A percentile compares a stretch with the other conserved stretches of the same genome.
Evolutionary conservation across 2,888 invertebrate genomes (phyloP).

Genomic region (Cecidostiba fungosa): DNA sequence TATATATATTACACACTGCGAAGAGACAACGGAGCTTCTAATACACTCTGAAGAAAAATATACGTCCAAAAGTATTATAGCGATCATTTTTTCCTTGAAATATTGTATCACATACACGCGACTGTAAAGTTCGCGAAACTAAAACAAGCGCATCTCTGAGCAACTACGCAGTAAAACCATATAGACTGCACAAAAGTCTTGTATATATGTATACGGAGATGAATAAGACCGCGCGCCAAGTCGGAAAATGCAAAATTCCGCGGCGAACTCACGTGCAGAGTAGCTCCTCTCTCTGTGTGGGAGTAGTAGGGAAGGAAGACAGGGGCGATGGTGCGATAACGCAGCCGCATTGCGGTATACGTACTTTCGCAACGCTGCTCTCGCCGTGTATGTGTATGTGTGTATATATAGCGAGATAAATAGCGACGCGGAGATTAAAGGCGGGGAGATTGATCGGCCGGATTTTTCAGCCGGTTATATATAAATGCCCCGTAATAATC

Average conservation of each 20-base stretch:
- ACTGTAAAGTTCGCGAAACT: too few relatives aligned
- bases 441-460: conserved; percentile 1
- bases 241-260: conserved; percentile 50
- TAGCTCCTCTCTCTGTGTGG: not conserved
- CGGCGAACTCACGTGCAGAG: not conserved
- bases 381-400: not conserved
- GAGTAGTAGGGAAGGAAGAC: not conserved
- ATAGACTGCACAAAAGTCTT: not conserved
- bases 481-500: not conserved
- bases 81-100: not conserved
- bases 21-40: not conserved
- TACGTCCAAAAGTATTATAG: not conserved
- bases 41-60: too few relatives aligned
- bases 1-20: not conserved
- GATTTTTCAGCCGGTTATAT: not conserved
- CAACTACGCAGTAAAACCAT: not conserved
- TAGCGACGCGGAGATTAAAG: conserved; percentile 19
- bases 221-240: conserved; percentile 35
- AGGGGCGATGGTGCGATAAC: conserved; percentile 73
- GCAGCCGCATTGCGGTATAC: conserved; percentile 76
- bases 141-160: too few relatives aligned
- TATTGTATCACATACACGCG: too few relatives aligned
- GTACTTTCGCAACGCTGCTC: not conserved
- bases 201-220: not conserved
- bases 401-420: not conserved